phyloP scores from a whole-genome alignment of 1,140 invertebrate genomes.

The Formica exsecta region DNA sequence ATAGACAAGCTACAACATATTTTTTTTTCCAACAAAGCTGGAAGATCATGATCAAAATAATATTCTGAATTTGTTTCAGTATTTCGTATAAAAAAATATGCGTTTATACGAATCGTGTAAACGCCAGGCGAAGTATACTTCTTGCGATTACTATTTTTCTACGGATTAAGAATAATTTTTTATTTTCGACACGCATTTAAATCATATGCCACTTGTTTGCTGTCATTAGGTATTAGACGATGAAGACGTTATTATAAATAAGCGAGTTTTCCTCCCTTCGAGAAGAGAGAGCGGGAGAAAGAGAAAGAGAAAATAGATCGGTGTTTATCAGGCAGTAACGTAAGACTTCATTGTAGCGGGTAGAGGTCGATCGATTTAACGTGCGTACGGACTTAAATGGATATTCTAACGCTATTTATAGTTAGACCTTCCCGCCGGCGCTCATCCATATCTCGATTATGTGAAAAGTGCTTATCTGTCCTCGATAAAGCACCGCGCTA shows the following conservation, averaged over 20 bases:
- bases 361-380: slow-evolving; percentile 70
- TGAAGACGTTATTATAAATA: slow-evolving; percentile 34
- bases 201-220: not conserved
- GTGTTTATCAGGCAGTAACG: slow-evolving; percentile 53
- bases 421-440: slow-evolving; percentile 61
- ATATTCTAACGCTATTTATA: slow-evolving; percentile 75
- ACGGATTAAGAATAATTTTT: not conserved
- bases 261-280: not conserved
- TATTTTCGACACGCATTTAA: not conserved
- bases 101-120: no score
- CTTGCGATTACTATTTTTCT: no score
- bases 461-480: slow-evolving; percentile 48
- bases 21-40: not conserved
- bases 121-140: no score
- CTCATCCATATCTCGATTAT: slow-evolving; percentile 54
- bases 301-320: slow-evolving; percentile 27
- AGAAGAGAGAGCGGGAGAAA: not conserved
- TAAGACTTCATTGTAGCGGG: slow-evolving; percentile 49
- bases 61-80: no score
- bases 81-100: no score
- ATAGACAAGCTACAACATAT: not conserved
- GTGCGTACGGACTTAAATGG: slow-evolving; percentile 73
- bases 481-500: slow-evolving; percentile 16
- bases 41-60: not conserved
- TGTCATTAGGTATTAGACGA: not conserved